These are phyloP conservation scores for Agelastica alni DNA, from an alignment of 2,888 invertebrate genomes.

Conservation along the genomic window DNA sequence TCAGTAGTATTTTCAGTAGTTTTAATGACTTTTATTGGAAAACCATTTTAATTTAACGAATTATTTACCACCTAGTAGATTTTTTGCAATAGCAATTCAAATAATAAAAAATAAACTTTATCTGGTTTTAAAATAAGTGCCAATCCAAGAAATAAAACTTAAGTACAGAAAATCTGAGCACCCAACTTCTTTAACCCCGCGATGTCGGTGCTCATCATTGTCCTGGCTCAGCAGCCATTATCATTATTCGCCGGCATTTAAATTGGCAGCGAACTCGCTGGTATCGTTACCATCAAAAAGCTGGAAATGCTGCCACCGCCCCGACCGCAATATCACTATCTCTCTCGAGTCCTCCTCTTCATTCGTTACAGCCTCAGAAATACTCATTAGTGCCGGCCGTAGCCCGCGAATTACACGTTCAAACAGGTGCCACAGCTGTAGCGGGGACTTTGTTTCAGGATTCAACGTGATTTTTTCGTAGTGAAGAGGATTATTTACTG, in stretches of 20 bases:
- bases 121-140: no score
- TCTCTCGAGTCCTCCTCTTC: conserved; percentile 1
- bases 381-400: conserved; percentile 5
- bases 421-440: conserved; percentile 16
- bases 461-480: background rate
- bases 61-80: no score
- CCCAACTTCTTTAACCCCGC: background rate
- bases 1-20: no score
- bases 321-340: background rate
- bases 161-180: background rate
- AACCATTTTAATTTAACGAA: no score
- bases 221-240: conserved; percentile 4
- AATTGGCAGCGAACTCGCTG: conserved; percentile 14
- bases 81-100: no score
- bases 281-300: conserved; percentile 18
- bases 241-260: conserved; percentile 7
- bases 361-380: background rate
- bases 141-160: background rate
- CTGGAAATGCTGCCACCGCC: conserved; percentile 12
- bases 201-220: background rate
- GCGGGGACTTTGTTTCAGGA: background rate
- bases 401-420: conserved; percentile 6
- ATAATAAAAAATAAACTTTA: no score
- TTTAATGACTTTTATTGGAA: no score
- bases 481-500: background rate